phyloP scores from a whole-genome alignment of 2,113 vertebrate genomes.

The Corythoichthys intestinalis region DNA sequence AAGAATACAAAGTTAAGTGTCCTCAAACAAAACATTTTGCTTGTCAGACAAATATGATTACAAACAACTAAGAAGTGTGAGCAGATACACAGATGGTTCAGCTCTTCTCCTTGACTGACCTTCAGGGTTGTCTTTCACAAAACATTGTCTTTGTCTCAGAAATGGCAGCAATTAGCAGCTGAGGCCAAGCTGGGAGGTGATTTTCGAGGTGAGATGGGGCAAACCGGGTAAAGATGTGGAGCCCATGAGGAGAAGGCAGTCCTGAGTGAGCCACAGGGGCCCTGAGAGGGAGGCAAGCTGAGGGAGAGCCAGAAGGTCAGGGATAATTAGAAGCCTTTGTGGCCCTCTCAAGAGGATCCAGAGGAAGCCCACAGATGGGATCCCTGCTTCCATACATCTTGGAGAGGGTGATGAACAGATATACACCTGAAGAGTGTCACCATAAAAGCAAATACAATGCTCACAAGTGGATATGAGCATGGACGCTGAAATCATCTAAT shows the following conservation, averaged over 20 bases:
- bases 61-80: conserved; percentile 25
- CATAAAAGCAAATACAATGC: conserved; percentile 32
- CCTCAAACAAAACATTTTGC: conserved; percentile 39
- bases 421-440: conserved; percentile 8
- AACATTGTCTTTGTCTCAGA: conserved; percentile 57
- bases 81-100: conserved; percentile 53
- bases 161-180: conserved; percentile 70
- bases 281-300: conserved; percentile 51
- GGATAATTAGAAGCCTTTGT: conserved; percentile 78
- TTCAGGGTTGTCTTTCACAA: conserved; percentile 50
- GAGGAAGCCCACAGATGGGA: conserved; percentile 67
- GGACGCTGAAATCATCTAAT: background rate
- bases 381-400: conserved; percentile 48
- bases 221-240: conserved; percentile 36
- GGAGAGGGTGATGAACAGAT: conserved; percentile 21
- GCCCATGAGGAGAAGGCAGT: conserved; percentile 29
- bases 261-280: conserved; percentile 53
- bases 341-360: conserved; percentile 66
- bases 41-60: conserved; percentile 48
- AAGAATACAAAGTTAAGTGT: background rate
- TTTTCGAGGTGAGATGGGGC: conserved; percentile 53
- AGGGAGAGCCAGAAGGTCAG: conserved; percentile 73
- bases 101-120: conserved; percentile 64
- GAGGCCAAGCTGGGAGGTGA: conserved; percentile 53
- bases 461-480: conserved; percentile 32